A percentile compares a stretch with the other conserved stretches of the same genome.
These are phyloP conservation scores for Watsonalla binaria DNA, from an alignment of 2,888 invertebrate genomes.

Conservation along the genomic window DNA sequence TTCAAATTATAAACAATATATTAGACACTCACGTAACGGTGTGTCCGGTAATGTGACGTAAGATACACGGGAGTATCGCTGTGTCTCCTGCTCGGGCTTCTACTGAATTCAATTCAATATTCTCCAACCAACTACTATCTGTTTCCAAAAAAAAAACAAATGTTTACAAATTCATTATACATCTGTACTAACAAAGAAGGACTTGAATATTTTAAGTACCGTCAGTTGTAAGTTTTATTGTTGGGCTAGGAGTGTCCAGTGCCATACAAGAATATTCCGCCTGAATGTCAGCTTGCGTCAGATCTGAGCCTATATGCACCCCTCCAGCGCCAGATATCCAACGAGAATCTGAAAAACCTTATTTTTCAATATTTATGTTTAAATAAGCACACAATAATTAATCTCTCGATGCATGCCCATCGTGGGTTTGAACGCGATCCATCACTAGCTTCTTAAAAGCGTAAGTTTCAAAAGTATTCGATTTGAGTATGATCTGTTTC, in stretches of 20 bases:
- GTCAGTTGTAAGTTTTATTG: constrained; percentile 63
- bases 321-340: constrained; percentile 67
- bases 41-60: constrained; percentile 56
- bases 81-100: constrained; percentile 61
- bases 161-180: neutral
- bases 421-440: no score
- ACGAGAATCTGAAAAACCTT: constrained; percentile 48
- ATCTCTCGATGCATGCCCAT: no score
- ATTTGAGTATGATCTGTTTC: no score
- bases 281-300: constrained; percentile 66
- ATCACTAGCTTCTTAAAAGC: no score
- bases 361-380: neutral
- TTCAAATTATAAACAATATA: neutral
- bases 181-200: constrained; percentile 6
- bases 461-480: no score
- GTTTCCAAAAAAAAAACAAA: constrained; percentile 12
- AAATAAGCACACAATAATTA: neutral
- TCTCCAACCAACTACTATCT: constrained; percentile 73
- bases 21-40: constrained; percentile 52
- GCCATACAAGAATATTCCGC: constrained; percentile 69
- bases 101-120: constrained; percentile 60
- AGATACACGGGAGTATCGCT: constrained; percentile 59
- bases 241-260: constrained; percentile 53
- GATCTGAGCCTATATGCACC: constrained; percentile 55
- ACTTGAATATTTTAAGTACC: constrained; percentile 38